Evolutionary conservation across 2,113 vertebrate species (phyloP).

Genomic region (Corydoras sp.): DNA sequence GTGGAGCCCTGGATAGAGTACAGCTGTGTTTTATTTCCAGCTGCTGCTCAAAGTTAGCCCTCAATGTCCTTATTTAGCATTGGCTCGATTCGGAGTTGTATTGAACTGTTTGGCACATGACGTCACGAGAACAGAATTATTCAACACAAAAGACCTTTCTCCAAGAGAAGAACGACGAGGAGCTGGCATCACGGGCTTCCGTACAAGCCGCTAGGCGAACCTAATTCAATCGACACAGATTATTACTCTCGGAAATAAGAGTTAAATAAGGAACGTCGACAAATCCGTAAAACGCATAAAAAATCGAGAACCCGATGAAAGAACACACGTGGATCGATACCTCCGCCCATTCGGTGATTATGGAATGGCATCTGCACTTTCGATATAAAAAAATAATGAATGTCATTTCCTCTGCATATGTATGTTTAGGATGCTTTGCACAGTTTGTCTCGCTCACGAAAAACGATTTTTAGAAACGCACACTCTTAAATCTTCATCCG

Average conservation of each 20-base stretch:
- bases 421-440: constrained; percentile 40
- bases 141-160: constrained; percentile 14
- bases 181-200: constrained; percentile 60
- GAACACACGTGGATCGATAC: too few relatives aligned
- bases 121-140: constrained; percentile 32
- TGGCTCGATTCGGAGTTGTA: constrained; percentile 34
- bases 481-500: constrained; percentile 17
- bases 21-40: constrained; percentile 40
- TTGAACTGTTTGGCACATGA: constrained; percentile 45
- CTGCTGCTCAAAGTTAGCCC: constrained; percentile 39
- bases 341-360: constrained; percentile 43
- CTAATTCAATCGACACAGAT: constrained; percentile 22
- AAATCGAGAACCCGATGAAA: constrained; percentile 34
- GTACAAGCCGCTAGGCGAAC: constrained; percentile 7
- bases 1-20: constrained; percentile 37
- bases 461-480: constrained; percentile 10
- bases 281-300: constrained; percentile 50
- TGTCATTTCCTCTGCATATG: constrained; percentile 42
- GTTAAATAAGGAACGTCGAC: constrained; percentile 46
- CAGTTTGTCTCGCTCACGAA: constrained; percentile 21
- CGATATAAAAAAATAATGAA: constrained; percentile 46
- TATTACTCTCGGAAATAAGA: constrained; percentile 26
- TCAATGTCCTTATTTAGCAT: constrained; percentile 38
- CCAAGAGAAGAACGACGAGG: constrained; percentile 20
- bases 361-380: constrained; percentile 39